A percentile compares a stretch with the other conserved stretches of the same genome.
phyloP scores from a whole-genome alignment of 2,113 vertebrate genomes.

The Oryzias curvinotus region DNA sequence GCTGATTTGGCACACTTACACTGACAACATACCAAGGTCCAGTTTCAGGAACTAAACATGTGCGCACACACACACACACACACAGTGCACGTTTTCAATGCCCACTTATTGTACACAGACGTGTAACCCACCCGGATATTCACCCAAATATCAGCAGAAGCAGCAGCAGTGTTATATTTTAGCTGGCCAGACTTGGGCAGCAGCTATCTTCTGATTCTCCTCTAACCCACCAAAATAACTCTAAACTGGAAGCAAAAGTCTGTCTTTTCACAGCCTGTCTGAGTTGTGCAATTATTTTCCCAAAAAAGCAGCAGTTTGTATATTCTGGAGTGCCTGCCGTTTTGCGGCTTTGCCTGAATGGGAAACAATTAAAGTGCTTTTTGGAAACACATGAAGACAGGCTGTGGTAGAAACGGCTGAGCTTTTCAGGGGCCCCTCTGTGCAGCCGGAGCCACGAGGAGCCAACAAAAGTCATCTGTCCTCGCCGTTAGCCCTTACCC shows the following conservation, averaged over 20 bases:
- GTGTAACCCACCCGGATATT: not conserved
- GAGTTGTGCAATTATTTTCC: conserved; percentile 51
- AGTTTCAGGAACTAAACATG: conserved; percentile 54
- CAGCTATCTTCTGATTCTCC: conserved; percentile 48
- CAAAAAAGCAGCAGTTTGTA: conserved; percentile 32
- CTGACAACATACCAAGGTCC: conserved; percentile 71
- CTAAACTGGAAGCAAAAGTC: conserved; percentile 26
- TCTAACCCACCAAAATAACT: conserved; percentile 29
- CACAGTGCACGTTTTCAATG: conserved; percentile 5
- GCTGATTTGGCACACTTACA: conserved; percentile 75
- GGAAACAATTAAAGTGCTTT: conserved; percentile 58
- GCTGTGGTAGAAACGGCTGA: conserved; percentile 46
- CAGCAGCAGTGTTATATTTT: not conserved
- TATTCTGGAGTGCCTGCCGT: conserved; percentile 37
- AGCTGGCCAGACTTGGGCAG: conserved; percentile 8
- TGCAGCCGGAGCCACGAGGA: conserved; percentile 33
- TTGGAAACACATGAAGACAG: conserved; percentile 57
- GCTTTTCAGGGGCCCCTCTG: conserved; percentile 37
- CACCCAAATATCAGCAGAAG: not conserved
- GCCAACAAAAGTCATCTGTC: conserved; percentile 1
- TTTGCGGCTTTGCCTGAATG: conserved; percentile 56
- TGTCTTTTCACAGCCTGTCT: conserved; percentile 18
- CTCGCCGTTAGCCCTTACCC: not conserved
- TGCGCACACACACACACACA: conserved; percentile 14
- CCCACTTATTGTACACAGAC: not conserved